Percentiles rank a stretch among this genome's conserved stretches.
These are phyloP conservation scores for Oostethus manadensis DNA, from an alignment of 2,113 vertebrate species.

Conservation along the genomic window DNA sequence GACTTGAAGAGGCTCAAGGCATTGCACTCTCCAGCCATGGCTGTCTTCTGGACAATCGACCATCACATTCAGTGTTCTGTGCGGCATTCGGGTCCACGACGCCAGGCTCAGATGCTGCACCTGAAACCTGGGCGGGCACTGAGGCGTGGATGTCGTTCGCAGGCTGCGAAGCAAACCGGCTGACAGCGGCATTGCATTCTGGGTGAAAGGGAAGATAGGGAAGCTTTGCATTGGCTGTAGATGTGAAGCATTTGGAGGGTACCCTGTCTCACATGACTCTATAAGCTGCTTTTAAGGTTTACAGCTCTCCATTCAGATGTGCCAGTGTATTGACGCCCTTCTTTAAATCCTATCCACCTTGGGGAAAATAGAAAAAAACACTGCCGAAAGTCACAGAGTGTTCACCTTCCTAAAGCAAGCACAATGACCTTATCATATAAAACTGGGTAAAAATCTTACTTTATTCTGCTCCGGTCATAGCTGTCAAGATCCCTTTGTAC, in stretches of 20 bases:
- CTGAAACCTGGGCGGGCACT: slow-evolving; percentile 85
- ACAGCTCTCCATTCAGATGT: neutral
- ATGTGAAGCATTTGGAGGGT: too few species aligned
- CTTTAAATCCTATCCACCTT: too few species aligned
- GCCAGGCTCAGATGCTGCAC: slow-evolving; percentile 81
- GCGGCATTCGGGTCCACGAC: slow-evolving; percentile 86
- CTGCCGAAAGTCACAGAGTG: too few species aligned
- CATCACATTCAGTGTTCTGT: slow-evolving; percentile 75
- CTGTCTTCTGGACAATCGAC: slow-evolving; percentile 78
- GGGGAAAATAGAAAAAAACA: too few species aligned
- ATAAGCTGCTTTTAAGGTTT: neutral
- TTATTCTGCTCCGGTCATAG: too few species aligned
- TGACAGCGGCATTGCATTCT: slow-evolving; percentile 92
- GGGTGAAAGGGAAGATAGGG: neutral
- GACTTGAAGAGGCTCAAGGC: slow-evolving; percentile 80
- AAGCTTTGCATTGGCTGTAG: too few species aligned
- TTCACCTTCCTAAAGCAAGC: too few species aligned
- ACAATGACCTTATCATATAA: too few species aligned
- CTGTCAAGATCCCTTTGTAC: too few species aligned
- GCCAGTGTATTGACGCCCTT: neutral
- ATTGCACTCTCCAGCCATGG: slow-evolving; percentile 87
- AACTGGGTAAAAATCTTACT: too few species aligned
- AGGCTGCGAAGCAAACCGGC: slow-evolving; percentile 88
- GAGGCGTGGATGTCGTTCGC: slow-evolving; percentile 78
- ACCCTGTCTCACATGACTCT: neutral